These are phyloP conservation scores for Zaprionus bogoriensis DNA, from an alignment of 2,888 invertebrate genomes.

Conservation along the genomic window DNA sequence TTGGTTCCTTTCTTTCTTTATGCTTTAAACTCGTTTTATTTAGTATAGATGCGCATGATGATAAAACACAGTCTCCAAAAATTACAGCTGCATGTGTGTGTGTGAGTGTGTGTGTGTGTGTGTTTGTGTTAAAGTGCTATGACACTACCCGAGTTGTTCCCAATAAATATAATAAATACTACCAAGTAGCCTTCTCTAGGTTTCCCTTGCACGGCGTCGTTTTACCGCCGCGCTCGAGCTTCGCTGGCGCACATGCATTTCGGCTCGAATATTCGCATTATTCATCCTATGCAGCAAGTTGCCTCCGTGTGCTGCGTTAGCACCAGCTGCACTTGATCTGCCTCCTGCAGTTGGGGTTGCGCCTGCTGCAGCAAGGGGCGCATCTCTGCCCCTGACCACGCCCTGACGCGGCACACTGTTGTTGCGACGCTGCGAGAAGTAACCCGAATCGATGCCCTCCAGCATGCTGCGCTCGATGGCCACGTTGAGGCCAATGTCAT, in stretches of 20 bases:
- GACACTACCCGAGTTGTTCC: no score
- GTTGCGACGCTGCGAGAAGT: background rate
- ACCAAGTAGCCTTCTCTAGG: background rate
- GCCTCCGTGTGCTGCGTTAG: background rate
- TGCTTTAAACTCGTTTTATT: slow-evolving; percentile 44
- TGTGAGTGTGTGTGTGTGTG: background rate
- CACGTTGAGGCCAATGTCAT: slow-evolving; percentile 33
- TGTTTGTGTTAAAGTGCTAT: no score
- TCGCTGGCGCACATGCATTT: background rate
- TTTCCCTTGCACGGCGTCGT: slow-evolving; percentile 1
- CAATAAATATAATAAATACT: no score
- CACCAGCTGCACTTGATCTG: background rate
- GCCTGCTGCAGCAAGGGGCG: background rate
- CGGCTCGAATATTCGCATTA: background rate
- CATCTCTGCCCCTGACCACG: background rate
- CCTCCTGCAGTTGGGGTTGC: background rate
- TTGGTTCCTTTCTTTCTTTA: background rate
- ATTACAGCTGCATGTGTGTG: background rate
- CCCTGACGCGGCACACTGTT: background rate
- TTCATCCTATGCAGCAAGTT: background rate
- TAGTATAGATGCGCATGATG: slow-evolving; percentile 47
- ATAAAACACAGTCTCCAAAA: no score
- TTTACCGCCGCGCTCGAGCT: background rate
- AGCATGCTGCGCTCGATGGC: slow-evolving; percentile 51
- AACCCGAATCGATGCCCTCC: slow-evolving; percentile 5